phyloP scores from a whole-genome alignment of 2,888 invertebrate species.

The Sphaeridia pumilis region DNA sequence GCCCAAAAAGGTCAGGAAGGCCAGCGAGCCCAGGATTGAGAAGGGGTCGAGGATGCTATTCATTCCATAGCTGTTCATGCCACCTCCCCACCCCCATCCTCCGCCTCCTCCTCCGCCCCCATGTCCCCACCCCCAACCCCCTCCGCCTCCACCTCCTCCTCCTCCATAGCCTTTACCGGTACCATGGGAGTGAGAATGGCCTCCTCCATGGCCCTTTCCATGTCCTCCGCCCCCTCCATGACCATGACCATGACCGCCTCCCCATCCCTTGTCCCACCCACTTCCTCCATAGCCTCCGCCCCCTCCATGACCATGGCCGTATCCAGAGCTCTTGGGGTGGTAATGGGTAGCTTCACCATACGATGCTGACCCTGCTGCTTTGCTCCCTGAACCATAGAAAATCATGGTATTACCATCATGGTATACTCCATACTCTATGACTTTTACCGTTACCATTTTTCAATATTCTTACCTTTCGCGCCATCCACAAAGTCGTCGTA shows the following conservation, averaged over 20 bases:
- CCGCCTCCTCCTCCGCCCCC: conserved; percentile 17
- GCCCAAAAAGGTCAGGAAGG: conserved; percentile 32
- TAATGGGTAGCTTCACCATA: conserved; percentile 10
- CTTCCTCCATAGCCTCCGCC: conserved; percentile 7
- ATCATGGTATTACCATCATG: too few species aligned
- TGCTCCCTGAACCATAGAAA: background rate
- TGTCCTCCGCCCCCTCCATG: conserved; percentile 3
- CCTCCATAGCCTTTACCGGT: conserved; percentile 7
- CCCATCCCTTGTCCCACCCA: conserved; percentile 4
- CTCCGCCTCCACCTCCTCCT: conserved; percentile 4
- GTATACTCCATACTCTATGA: background rate
- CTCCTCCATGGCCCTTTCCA: background rate
- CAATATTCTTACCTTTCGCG: background rate
- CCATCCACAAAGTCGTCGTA: conserved; percentile 19
- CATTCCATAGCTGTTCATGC: conserved; percentile 11
- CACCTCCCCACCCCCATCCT: conserved; percentile 16
- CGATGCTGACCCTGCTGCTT: conserved; percentile 3
- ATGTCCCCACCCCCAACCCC: conserved; percentile 11
- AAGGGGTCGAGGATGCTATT: conserved; percentile 29
- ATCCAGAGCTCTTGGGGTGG: conserved; percentile 17
- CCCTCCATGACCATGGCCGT: conserved; percentile 10
- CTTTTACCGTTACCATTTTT: background rate
- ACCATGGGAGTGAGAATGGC: background rate
- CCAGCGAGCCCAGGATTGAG: conserved; percentile 33
- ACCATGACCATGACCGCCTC: conserved; percentile 5